Evolutionary conservation across 53 echinoderm and acorn worm genomes (phyloP), one percentile per base, ranked within the genome.

Genomic region (Zoroaster sp.): DNA sequence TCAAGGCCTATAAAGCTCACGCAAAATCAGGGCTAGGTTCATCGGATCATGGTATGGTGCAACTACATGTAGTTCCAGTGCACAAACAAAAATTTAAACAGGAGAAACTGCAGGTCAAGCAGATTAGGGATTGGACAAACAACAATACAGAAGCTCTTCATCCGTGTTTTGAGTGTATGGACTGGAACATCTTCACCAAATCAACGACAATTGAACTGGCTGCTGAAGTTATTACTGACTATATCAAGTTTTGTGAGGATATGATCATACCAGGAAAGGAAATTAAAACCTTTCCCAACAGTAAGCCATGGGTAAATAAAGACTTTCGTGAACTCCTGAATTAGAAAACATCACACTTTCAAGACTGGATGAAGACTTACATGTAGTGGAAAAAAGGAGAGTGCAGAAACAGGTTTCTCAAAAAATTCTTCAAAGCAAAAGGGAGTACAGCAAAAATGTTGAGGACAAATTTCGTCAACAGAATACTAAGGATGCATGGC

Each of bases 181-280:
- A 93, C 75, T 93, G 89, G 93, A 78, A 77, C 35, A 25, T 75
- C 33, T 52, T 91, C 37, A 86, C 78, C 6, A 68, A 87, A 28
- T 25, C 86, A 17, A 3, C 2, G 42, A 75, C 75, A 7, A 43
- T 75, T 28, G 46, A 46, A 23, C 5, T 11, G 46, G 75, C 75
- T 9, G 43, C 75, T 2, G 75, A 75, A 28, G 75, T 9, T 2
- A 71, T 83, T 17, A 88, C 89, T 37, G 90, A 80, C n/a, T 94
- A 94, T 65, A 75, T 93, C 23, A 90, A 92, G 11, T 94, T 94
- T 75, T 94, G 94, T 52, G 53, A 85, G 21, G 89, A 80, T 66
- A 31, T 86, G 18, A 83, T 59, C 65, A 92, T 92, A 51, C 92
- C 92, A 21, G 25, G n/a, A 13, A 86, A 72, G 43, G 74, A 35